Evolutionary conservation across 2,113 vertebrate species (phyloP).

Genomic region (Corythornis vintsioides): DNA sequence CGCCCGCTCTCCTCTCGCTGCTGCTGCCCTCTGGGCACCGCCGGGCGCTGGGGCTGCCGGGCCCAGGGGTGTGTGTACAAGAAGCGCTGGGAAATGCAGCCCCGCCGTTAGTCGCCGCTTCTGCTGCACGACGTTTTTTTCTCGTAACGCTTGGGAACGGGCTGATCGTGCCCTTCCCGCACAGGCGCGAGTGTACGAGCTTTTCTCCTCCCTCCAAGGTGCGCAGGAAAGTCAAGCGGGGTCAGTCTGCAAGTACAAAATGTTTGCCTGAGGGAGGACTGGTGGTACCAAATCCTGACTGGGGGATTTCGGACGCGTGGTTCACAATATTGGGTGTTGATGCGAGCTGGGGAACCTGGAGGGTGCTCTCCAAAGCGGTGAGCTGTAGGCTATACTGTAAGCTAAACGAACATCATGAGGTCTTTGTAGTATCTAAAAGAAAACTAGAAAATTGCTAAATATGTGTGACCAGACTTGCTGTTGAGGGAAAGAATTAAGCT

Average conservation of each 20-base stretch:
- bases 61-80: not conserved
- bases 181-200: rapidly evolving
- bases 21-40: too few relatives aligned
- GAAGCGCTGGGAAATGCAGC: too few relatives aligned
- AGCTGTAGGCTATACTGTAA: rapidly evolving
- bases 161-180: not conserved
- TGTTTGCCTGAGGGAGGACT: not conserved
- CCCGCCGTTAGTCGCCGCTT: too few relatives aligned
- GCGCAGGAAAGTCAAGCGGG: not conserved
- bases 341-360: rapidly evolving
- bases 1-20: too few relatives aligned
- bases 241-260: not conserved
- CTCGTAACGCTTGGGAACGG: rapidly evolving
- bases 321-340: rapidly evolving
- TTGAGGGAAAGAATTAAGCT: not conserved
- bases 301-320: rapidly evolving
- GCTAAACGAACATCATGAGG: rapidly evolving
- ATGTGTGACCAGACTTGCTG: not conserved
- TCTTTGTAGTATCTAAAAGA: not conserved
- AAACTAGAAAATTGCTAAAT: not conserved
- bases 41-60: too few relatives aligned
- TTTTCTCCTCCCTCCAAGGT: too few relatives aligned
- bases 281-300: rapidly evolving
- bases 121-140: rapidly evolving
- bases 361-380: rapidly evolving